Percentiles rank a stretch among this genome's conserved stretches.
These are phyloP conservation scores for Troides oblongomaculatus DNA, from an alignment of 2,888 invertebrate genomes.

Conservation along the genomic window DNA sequence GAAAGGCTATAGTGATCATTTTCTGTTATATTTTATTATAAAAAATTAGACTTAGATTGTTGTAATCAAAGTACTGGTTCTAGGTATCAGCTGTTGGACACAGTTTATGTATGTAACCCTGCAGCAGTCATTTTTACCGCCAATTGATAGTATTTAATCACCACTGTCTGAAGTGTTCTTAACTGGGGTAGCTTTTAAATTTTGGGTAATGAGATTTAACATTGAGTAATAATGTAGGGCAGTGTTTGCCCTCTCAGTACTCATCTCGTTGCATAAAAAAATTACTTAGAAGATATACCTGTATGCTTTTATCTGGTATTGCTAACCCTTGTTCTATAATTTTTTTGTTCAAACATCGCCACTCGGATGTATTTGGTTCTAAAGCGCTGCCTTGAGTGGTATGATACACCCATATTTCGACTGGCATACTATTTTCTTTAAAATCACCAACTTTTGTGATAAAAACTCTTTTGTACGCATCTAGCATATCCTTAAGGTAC, in stretches of 20 bases:
- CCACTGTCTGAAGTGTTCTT: too few species aligned
- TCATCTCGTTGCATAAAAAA: neutral
- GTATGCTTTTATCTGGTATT: constrained; percentile 57
- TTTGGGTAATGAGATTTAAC: too few species aligned
- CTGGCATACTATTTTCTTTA: constrained; percentile 73
- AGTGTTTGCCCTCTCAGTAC: too few species aligned
- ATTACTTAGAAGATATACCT: constrained; percentile 40
- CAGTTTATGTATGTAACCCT: too few species aligned
- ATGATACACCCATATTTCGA: constrained; percentile 84
- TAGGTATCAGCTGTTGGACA: too few species aligned
- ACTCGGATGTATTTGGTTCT: constrained; percentile 82
- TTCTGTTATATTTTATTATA: too few species aligned
- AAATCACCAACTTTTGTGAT: constrained; percentile 78
- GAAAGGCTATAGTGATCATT: neutral
- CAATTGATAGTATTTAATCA: too few species aligned
- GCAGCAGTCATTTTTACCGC: too few species aligned
- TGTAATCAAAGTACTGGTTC: too few species aligned
- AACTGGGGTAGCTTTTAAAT: too few species aligned
- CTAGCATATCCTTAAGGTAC: constrained; percentile 77
- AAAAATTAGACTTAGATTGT: too few species aligned
- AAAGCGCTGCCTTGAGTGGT: constrained; percentile 82
- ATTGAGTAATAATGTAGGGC: too few species aligned
- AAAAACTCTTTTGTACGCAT: constrained; percentile 71
- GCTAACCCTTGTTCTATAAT: constrained; percentile 85
- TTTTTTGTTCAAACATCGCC: constrained; percentile 83